A percentile compares a stretch with the other conserved stretches of the same genome.
phyloP scores from a whole-genome alignment of 2,888 invertebrate species.

The Polydrusus tereticollis region DNA sequence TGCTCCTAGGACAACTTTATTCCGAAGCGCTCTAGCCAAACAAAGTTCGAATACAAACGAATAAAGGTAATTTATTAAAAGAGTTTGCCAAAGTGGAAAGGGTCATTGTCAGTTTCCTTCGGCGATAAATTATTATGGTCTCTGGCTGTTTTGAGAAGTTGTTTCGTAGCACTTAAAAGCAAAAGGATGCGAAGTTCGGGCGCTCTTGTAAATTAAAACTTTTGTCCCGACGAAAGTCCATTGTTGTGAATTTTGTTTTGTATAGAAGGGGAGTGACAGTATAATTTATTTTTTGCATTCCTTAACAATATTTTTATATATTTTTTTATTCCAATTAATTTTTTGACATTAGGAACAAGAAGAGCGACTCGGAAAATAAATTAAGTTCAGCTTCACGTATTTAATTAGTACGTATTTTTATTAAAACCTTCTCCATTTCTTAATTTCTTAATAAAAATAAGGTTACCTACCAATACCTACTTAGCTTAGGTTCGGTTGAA shows the following conservation, averaged over 20 bases:
- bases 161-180: constrained; percentile 25
- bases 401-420: too few species aligned
- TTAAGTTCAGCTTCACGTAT: too few species aligned
- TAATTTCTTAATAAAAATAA: too few species aligned
- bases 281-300: constrained; percentile 7
- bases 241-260: constrained; percentile 28
- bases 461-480: too few species aligned
- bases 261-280: constrained; percentile 4
- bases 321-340: not conserved
- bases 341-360: not conserved
- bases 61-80: constrained; percentile 14
- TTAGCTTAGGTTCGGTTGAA: too few species aligned
- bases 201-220: constrained; percentile 33
- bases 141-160: constrained; percentile 26
- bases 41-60: constrained; percentile 12
- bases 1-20: not conserved
- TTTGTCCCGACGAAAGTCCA: constrained; percentile 25
- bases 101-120: constrained; percentile 15
- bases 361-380: too few species aligned
- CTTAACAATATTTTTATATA: not conserved
- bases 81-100: not conserved
- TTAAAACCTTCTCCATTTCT: too few species aligned
- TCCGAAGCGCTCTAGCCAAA: not conserved
- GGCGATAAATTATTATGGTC: constrained; percentile 16
- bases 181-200: constrained; percentile 31